Evolutionary conservation across 1,140 invertebrate species (phyloP), one percentile per base, ranked within the genome.

Genomic region (Solenopsis fugax): DNA sequence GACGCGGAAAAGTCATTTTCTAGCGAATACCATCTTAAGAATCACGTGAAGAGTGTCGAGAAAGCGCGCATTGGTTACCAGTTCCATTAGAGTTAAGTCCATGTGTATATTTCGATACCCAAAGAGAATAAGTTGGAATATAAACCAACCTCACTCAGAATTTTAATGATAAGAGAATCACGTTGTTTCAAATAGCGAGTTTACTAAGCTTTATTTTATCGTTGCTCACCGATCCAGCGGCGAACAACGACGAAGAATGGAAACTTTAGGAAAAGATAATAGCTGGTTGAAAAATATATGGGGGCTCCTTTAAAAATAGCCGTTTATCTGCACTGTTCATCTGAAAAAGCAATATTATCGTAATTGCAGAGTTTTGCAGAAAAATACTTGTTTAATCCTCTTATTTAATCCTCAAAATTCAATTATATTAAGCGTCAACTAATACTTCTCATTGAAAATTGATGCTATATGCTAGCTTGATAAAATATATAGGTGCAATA

Each of bases 1-100:
- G 54, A 73, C 41, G 54, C 18, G 29, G 37, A 34, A 62, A 84
- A 84, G 69, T 84, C 69, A 84, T 84, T 75, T 84, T n/a, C 13
- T 45, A 48, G 69, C 54, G 10, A 84, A 50, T 21, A 54, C 10
- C 21, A 21, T 0, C 21, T 56, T 72, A 82, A 58, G 21, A 78
- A n/a, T 54, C 64, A 21, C 18, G 3, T 7, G 16, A 21, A 37
- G 18, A 80, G 62, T 52, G 21, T 7, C 10, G 5, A 6, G 21
- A 45, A 71, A 56, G 37, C 41, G 34, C 18, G 41, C 9, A 1
- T 62, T 48, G 9, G 7, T 6, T 2, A 34, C 54, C n/a, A 37
- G 9, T 80, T 72, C 7, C 24, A 73, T 60, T 54, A 48, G 41
- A 73, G 1, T 67, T 69, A 29, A 13, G 45, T 77, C n/a, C 41